Evolutionary conservation across 2,113 vertebrate species (phyloP), one percentile per base, ranked within the genome.

Genomic region (Ochotona curzoniae): DNA sequence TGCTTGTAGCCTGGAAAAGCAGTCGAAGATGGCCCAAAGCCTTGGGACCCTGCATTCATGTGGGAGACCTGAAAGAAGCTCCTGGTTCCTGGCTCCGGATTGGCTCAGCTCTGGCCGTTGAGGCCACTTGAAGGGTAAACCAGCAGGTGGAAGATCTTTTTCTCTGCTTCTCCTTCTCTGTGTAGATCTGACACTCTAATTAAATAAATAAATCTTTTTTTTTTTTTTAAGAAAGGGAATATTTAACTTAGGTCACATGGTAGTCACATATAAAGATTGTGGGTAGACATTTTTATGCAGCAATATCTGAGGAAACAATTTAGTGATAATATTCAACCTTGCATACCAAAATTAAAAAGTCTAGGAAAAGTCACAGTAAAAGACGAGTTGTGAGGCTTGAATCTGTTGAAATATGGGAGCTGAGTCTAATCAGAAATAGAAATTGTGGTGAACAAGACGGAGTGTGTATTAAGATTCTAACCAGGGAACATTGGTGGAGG

Each of bases 251-350:
- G 79, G 17, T 44, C 44, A 93, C 15, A 23, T 51, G 21, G 80
- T 87, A 80, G 71, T 73, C 30, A 89, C 32, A 89, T 84, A 21
- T 89, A 76, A 83, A 75, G 26, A 87, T 28, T 67, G 90, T 4
- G 67, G 67, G 10, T 26, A 67, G 71, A 79, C 32, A 49, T 82
- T 49, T n/a, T 89, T 12, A 21, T 23, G 6, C 7, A 51, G 17
- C 15, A 61, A 13, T 38, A 54, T 93, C 23, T 85, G 61, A 32
- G 63, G 20, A 79, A 94, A 86, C 67, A 67, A 17, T 44, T 83
- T 44, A 88, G 1, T 60, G 28, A 90, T 8, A 64, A 69, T 54
- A 66, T 47, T 76, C 35, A 87, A 18, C 38, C 23, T 30, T 61
- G 18, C 25, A 51, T 79, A 49, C 79, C 7, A 75, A 90, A 90